phyloP scores from a whole-genome alignment of 2,888 invertebrate genomes.

The Phaedon cochleariae region DNA sequence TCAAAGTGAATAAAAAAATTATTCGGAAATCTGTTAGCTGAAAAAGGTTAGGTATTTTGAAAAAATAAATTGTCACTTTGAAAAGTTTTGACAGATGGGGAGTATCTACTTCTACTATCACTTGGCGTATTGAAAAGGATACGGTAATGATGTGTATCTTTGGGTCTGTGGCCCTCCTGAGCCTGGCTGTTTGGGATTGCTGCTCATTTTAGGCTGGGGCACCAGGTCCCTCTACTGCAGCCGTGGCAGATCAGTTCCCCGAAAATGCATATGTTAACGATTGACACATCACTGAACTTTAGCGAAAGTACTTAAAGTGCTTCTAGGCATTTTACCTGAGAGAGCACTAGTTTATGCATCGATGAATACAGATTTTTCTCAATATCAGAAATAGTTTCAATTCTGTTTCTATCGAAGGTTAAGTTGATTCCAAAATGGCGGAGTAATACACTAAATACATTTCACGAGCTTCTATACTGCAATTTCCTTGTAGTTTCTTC shows the following conservation, averaged over 20 bases:
- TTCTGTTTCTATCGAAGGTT: constrained; percentile 61
- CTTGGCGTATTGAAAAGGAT: constrained; percentile 64
- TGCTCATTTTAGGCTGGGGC: constrained; percentile 72
- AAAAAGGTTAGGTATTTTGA: background rate
- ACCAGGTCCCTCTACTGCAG: constrained; percentile 68
- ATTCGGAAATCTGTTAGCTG: too few relatives aligned
- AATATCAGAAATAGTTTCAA: constrained; percentile 49
- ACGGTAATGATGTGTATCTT: constrained; percentile 66
- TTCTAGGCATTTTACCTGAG: constrained; percentile 48
- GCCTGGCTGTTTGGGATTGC: constrained; percentile 73
- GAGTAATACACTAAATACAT: constrained; percentile 62
- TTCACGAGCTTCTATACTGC: constrained; percentile 44
- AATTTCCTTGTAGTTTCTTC: constrained; percentile 35
- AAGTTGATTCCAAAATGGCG: constrained; percentile 63
- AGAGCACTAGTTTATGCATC: constrained; percentile 44
- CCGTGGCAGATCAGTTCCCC: constrained; percentile 65
- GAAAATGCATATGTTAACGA: constrained; percentile 60
- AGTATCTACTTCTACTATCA: too few relatives aligned
- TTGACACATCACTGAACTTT: constrained; percentile 57
- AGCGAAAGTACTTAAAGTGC: constrained; percentile 45
- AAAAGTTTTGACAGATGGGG: constrained; percentile 57
- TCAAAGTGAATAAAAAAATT: too few relatives aligned
- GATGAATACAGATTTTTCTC: constrained; percentile 49
- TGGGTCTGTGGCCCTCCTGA: constrained; percentile 68
- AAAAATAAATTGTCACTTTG: constrained; percentile 46